Percentiles rank a stretch among this genome's conserved stretches.
These are phyloP conservation scores for Parthenolecanium corni DNA, from an alignment of 2,888 invertebrate genomes.

Conservation along the genomic window DNA sequence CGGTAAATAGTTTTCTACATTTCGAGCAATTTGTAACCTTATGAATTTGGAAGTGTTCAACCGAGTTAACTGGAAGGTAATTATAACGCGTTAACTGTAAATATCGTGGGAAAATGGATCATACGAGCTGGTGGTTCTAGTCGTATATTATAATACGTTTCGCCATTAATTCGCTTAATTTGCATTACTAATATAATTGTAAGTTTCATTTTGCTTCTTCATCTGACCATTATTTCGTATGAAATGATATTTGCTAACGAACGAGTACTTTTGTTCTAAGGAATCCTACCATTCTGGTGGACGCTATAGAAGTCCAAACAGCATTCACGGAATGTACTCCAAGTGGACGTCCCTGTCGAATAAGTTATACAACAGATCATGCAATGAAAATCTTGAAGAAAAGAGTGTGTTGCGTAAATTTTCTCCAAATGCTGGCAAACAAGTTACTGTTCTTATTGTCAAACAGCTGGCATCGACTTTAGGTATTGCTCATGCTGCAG, in stretches of 20 bases:
- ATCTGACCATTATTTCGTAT: not conserved
- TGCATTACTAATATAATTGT: not conserved
- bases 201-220: not conserved
- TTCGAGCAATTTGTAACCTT: slow-evolving; percentile 34
- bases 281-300: slow-evolving; percentile 22
- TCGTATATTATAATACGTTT: slow-evolving; percentile 13
- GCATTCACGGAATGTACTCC: slow-evolving; percentile 52
- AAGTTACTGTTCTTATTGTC: slow-evolving; percentile 70
- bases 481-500: slow-evolving; percentile 63
- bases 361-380: slow-evolving; percentile 37
- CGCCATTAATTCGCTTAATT: not conserved
- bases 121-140: not conserved
- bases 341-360: slow-evolving; percentile 68
- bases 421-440: slow-evolving; percentile 56
- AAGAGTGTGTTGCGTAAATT: slow-evolving; percentile 69
- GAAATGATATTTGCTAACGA: not conserved
- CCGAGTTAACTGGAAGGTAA: slow-evolving; percentile 66
- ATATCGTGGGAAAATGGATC: not conserved
- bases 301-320: slow-evolving; percentile 6
- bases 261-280: slow-evolving; percentile 12
- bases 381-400: slow-evolving; percentile 39
- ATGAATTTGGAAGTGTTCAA: slow-evolving; percentile 76
- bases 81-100: slow-evolving; percentile 30
- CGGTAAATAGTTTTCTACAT: too few species aligned
- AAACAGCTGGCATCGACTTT: slow-evolving; percentile 60